Conservation (phyloP, 2,888 invertebrate genomes). For the Eupithecia centaureata region DNA sequence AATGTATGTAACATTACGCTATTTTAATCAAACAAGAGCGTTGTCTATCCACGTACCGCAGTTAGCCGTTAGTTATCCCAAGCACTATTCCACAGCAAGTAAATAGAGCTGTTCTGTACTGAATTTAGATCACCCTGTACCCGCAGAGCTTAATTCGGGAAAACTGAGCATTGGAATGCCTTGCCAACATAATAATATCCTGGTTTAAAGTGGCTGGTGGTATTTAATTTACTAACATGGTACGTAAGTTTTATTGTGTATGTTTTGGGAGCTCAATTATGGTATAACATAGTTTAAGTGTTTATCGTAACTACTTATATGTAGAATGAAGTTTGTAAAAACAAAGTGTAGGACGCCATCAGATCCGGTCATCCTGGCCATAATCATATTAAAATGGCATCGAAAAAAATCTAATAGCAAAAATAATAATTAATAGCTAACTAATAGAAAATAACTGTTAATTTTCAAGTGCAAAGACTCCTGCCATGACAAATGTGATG, state of each 20-base stretch:
- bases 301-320: too few species aligned
- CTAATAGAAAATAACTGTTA: too few species aligned
- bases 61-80: not conserved
- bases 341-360: not conserved
- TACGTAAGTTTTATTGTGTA: not conserved
- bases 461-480: too few species aligned
- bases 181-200: conserved; percentile 1
- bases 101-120: not conserved
- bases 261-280: not conserved
- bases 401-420: too few species aligned
- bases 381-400: too few species aligned
- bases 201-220: not conserved
- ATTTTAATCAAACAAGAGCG: not conserved
- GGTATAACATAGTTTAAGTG: not conserved
- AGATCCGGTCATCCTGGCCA: too few species aligned
- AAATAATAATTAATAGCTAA: too few species aligned
- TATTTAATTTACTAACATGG: not conserved
- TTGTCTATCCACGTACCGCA: not conserved
- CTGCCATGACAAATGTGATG: too few species aligned
- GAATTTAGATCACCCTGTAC: conserved; percentile 1
- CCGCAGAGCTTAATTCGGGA: not conserved
- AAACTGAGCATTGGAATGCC: not conserved
- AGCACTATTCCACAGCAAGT: not conserved
- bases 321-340: not conserved
- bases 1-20: not conserved